phyloP scores from a whole-genome alignment of 2,113 vertebrate genomes.

The Phylloscopus trochiloides region DNA sequence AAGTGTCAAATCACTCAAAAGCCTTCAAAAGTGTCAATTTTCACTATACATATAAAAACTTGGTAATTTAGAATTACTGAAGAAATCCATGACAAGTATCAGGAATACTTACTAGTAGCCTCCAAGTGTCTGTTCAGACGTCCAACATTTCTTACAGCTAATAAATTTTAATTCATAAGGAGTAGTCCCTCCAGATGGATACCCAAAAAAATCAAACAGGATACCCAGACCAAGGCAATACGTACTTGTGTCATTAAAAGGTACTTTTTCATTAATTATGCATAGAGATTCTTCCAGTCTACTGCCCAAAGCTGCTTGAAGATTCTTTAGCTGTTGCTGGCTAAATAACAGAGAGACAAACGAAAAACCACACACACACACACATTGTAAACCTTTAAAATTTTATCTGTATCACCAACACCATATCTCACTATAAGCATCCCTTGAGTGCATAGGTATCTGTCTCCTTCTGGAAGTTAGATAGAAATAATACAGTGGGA shows the following conservation, averaged over 20 bases:
- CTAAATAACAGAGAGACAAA: constrained; percentile 75
- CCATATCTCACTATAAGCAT: neutral
- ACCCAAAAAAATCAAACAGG: neutral
- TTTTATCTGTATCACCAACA: neutral
- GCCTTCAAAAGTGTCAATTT: neutral
- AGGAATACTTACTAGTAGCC: neutral
- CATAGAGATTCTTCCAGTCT: constrained; percentile 92
- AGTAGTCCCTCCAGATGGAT: neutral
- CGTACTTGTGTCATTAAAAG: constrained; percentile 98
- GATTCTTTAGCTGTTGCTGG: constrained; percentile 92
- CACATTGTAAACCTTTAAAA: neutral
- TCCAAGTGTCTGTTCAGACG: neutral
- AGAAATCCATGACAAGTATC: neutral
- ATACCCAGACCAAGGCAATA: constrained; percentile 55
- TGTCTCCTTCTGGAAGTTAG: neutral
- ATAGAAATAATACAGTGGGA: neutral
- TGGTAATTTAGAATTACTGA: neutral
- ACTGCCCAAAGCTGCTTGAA: constrained; percentile 89
- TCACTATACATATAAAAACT: neutral
- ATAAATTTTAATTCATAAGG: neutral
- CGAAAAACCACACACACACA: constrained; percentile 15
- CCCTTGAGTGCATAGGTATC: neutral
- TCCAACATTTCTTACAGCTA: neutral
- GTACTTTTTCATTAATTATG: constrained; percentile 96
- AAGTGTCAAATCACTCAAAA: neutral